A percentile compares a stretch with the other conserved stretches of the same genome.
Evolutionary conservation across 2,888 invertebrate genomes (phyloP).

Genomic region (Blastobasis lacticolella): DNA sequence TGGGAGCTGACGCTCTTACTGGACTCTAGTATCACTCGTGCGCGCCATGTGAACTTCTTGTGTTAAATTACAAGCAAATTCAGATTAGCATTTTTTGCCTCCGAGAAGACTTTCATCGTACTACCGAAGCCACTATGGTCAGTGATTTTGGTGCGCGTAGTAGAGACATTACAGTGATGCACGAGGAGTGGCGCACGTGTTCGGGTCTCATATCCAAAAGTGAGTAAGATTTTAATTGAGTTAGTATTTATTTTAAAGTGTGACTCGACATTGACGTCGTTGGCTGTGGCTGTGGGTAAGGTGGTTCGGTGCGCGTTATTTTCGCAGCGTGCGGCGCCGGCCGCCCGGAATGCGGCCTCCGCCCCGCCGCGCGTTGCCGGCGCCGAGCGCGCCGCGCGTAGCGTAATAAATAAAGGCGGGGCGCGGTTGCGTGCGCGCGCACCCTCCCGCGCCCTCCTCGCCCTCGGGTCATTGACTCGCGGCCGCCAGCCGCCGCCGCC

Average conservation of each 20-base stretch:
- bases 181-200: conserved; percentile 58
- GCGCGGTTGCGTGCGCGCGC: conserved; percentile 72
- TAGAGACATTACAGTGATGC: conserved; percentile 37
- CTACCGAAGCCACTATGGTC: conserved; percentile 19
- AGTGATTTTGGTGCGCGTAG: conserved; percentile 56
- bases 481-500: conserved; percentile 32
- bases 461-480: conserved; percentile 67
- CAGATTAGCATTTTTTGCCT: conserved; percentile 6
- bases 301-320: conserved; percentile 53
- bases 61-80: conserved; percentile 44
- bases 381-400: conserved; percentile 62
- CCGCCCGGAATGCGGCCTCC: conserved; percentile 63
- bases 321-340: conserved; percentile 56
- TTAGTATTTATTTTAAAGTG: conserved; percentile 64
- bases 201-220: conserved; percentile 35
- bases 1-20: conserved; percentile 49
- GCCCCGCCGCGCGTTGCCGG: conserved; percentile 40
- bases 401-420: conserved; percentile 74
- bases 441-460: conserved; percentile 65
- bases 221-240: conserved; percentile 53
- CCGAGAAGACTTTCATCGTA: not conserved
- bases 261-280: conserved; percentile 44
- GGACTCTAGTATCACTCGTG: conserved; percentile 42
- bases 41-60: conserved; percentile 65
- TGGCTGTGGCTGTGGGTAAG: conserved; percentile 24